Percentiles rank a stretch among this genome's conserved stretches.
Evolutionary conservation across 2,888 invertebrate species (phyloP).

Genomic region (Pyrochroa serraticornis): DNA sequence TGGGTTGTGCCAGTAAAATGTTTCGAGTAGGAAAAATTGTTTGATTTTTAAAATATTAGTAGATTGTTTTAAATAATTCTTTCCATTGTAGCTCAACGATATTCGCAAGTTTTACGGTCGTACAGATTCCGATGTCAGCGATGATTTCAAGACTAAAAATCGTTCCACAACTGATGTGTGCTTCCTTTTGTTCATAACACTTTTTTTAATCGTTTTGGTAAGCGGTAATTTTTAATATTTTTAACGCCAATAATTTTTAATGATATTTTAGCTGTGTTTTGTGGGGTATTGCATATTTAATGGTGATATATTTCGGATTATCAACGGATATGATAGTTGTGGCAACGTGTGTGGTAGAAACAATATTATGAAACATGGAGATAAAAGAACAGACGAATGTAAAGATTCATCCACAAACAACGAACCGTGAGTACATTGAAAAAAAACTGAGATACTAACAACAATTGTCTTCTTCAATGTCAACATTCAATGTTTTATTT

Average conservation of each 20-base stretch:
- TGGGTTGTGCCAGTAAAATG: conserved; percentile 3
- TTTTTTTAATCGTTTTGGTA: conserved; percentile 64
- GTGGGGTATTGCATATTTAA: conserved; percentile 56
- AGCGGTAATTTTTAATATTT: conserved; percentile 41
- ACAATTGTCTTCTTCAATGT: conserved; percentile 2
- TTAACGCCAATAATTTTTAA: conserved; percentile 4
- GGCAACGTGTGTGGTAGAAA: conserved; percentile 68
- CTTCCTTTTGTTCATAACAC: conserved; percentile 61
- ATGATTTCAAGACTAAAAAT: conserved; percentile 28
- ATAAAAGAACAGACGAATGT: conserved; percentile 53
- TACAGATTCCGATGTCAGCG: conserved; percentile 32
- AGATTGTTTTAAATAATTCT: conserved; percentile 2
- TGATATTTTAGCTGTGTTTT: conserved; percentile 41
- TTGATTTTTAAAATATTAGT: not conserved
- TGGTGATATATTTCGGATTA: conserved; percentile 65
- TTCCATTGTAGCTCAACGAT: conserved; percentile 28
- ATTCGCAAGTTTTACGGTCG: conserved; percentile 21
- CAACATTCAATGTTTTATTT: conserved; percentile 16
- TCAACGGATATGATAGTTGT: conserved; percentile 69
- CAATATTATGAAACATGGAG: conserved; percentile 49
- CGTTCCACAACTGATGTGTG: conserved; percentile 60
- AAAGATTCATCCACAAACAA: conserved; percentile 57
- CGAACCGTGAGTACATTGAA: conserved; percentile 49
- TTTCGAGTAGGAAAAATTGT: conserved; percentile 1
- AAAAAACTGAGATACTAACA: not conserved